Percentiles rank a stretch among this genome's conserved stretches.
Evolutionary conservation across 2,888 invertebrate species (phyloP).

Genomic region (Ephialtes manifestator): DNA sequence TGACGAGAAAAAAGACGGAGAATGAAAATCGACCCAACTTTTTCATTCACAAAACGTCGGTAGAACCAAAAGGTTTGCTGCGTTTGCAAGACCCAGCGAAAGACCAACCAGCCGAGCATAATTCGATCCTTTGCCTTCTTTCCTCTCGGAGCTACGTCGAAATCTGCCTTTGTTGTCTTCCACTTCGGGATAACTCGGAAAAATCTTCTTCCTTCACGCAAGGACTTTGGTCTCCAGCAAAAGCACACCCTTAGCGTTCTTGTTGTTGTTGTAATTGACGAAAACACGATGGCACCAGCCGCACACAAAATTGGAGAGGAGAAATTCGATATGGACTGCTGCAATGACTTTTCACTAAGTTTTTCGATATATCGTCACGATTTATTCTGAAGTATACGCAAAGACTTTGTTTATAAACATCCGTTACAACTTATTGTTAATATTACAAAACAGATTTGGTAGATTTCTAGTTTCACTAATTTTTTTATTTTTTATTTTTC

Average conservation of each 20-base stretch:
- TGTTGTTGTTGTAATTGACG: constrained; percentile 13
- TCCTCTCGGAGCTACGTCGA: constrained; percentile 53
- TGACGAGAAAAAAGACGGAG: constrained; percentile 30
- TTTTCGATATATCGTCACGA: not conserved
- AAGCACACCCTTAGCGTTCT: not conserved
- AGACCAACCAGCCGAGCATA: constrained; percentile 50
- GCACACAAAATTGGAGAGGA: not conserved
- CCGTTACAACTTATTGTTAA: too few species aligned
- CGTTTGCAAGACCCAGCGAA: not conserved
- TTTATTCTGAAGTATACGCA: not conserved
- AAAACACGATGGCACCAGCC: constrained; percentile 22
- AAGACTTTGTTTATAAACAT: too few species aligned
- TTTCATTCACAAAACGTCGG: not conserved
- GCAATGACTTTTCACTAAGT: not conserved
- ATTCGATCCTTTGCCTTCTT: constrained; percentile 56
- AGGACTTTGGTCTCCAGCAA: not conserved
- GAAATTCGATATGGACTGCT: constrained; percentile 9
- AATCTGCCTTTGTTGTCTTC: constrained; percentile 44
- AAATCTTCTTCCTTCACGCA: constrained; percentile 33
- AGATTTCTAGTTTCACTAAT: too few species aligned
- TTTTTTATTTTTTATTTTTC: too few species aligned
- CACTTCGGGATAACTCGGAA: constrained; percentile 30
- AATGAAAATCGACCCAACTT: constrained; percentile 16
- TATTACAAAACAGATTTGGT: too few species aligned
- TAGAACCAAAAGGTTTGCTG: not conserved